Evolutionary conservation across 2,113 vertebrate species (phyloP), one percentile per base, ranked within the genome.

Genomic region (Crotalus horridus): DNA sequence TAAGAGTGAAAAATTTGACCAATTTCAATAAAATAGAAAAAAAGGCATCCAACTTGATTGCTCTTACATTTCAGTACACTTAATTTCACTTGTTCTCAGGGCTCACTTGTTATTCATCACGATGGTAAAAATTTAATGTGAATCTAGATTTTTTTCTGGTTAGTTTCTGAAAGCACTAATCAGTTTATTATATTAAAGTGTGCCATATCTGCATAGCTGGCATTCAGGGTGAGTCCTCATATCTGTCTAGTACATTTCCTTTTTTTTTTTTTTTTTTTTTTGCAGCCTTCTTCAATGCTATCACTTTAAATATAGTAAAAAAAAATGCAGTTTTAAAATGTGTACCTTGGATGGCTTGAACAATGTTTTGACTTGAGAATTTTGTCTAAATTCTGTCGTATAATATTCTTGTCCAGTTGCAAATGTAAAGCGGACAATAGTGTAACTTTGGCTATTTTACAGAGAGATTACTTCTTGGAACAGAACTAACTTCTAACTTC

Each of bases 321-420:
- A 59, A 85, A 87, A 17, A 87, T 61, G 15, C 54, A 51, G 26
- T 87, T 92, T 74, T 46, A 88, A 46, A 17, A 20, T 89, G 1
- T 20, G 15, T 92, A 74, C 53, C 8, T 43, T 88, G 23, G 69
- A 55, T 29, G 7, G 20, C 51, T 43, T 69, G 59, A 10, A 24
- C 51, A 46, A 15, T 43, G 10, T 87, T 53, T 91, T 91, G 17
- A 81, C 74, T 39, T 91, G 20, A 86, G 29, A 85, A n/a, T 12
- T 61, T 64, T 56, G 87, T 4, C 53, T 91, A 61, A 85, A 12
- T 55, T 89, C 17, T 93, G 64, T 90, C 6, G 29, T 51, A 13
- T 81, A 10, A 4, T 95, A 93, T 92, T 93, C 0, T 9, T 95
- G 12, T 91, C 89, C 10, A 85, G 2, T 90, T 56, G 43, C 48